Conservation (phyloP, 2,888 invertebrate species). For the Nemotelus pantherinus region DNA sequence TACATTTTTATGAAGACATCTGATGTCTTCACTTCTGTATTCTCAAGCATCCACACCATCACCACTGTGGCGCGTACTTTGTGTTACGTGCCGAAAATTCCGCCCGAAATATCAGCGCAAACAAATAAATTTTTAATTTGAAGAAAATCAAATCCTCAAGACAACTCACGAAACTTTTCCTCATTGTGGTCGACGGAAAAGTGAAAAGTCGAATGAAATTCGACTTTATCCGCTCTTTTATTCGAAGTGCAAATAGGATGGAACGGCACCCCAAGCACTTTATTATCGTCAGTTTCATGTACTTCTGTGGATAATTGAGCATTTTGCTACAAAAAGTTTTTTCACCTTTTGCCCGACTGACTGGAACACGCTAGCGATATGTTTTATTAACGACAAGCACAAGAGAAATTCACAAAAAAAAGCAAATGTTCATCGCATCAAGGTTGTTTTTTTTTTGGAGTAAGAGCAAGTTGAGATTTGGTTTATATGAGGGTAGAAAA, state of each 20-base stretch:
- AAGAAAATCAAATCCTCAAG: slow-evolving; percentile 11
- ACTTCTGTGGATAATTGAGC: slow-evolving; percentile 25
- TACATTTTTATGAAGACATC: no score
- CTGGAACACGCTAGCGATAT: slow-evolving; percentile 31
- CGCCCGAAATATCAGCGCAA: background rate
- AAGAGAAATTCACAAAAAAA: slow-evolving; percentile 15
- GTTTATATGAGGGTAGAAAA: background rate
- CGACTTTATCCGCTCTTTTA: background rate
- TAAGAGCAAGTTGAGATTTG: background rate
- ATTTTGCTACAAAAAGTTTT: slow-evolving; percentile 18
- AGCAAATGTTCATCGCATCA: background rate
- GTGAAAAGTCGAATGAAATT: background rate
- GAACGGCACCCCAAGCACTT: slow-evolving; percentile 16
- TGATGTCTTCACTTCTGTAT: no score
- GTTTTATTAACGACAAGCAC: slow-evolving; percentile 32
- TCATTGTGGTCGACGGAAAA: slow-evolving; percentile 8
- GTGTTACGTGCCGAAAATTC: no score
- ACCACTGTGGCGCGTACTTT: no score
- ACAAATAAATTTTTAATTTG: slow-evolving; percentile 26
- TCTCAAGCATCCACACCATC: no score
- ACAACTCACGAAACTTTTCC: slow-evolving; percentile 8
- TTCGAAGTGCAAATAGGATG: background rate
- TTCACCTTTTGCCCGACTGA: slow-evolving; percentile 22
- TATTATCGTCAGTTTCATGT: slow-evolving; percentile 28
- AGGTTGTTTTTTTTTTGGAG: slow-evolving; percentile 2